phyloP scores from a whole-genome alignment of 2,113 vertebrate genomes.

The Pedetes capensis region DNA sequence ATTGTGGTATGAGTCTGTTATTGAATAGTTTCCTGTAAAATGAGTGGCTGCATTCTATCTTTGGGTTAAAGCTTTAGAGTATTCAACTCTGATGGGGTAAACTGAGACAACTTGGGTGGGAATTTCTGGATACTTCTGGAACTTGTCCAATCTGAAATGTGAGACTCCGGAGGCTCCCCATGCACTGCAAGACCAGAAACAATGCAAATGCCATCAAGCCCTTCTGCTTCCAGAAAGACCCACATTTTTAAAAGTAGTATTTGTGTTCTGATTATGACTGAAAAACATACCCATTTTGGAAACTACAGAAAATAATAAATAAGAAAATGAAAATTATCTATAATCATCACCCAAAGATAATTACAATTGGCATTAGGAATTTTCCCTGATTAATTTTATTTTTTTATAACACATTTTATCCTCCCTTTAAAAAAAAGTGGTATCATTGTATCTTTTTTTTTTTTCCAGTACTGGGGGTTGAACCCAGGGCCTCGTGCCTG shows the following conservation, averaged over 20 bases:
- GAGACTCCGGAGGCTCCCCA: neutral
- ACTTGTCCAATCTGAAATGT: neutral
- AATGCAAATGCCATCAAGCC: neutral
- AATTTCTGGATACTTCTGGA: neutral
- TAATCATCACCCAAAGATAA: neutral
- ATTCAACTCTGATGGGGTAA: neutral
- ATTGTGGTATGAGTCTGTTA: constrained; percentile 5
- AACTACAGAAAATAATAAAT: neutral
- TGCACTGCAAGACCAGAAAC: neutral
- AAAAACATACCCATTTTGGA: neutral
- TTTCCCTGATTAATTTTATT: neutral
- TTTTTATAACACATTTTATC: neutral
- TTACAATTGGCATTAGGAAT: neutral
- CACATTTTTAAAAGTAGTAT: neutral
- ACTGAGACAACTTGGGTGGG: neutral
- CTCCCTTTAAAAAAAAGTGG: neutral
- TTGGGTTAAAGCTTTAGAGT: neutral
- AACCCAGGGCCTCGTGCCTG: no score
- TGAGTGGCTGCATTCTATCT: neutral
- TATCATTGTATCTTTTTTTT: neutral
- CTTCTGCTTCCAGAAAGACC: neutral
- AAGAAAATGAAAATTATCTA: neutral
- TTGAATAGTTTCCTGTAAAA: neutral
- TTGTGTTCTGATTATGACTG: constrained; percentile 3
- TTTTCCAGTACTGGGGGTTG: no score